Evolutionary conservation across 2,888 invertebrate species (phyloP).

Genomic region (Lasius fuliginosus): DNA sequence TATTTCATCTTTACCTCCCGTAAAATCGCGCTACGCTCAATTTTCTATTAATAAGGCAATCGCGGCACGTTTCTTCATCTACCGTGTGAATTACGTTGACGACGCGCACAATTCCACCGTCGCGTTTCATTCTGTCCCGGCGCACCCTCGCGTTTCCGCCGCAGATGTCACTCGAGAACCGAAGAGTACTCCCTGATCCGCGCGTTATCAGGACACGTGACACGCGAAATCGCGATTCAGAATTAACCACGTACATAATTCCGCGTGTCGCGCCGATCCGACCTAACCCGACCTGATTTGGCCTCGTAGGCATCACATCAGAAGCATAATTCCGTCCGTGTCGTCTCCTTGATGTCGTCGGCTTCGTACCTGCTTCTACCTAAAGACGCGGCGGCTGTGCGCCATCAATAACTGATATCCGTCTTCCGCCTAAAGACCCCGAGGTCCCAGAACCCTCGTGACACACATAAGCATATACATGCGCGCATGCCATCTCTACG

Average conservation of each 20-base stretch:
- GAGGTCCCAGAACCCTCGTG: conserved; percentile 75
- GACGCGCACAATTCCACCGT: conserved; percentile 20
- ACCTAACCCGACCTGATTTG: conserved; percentile 78
- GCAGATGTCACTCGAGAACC: conserved; percentile 41
- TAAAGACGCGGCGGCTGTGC: conserved; percentile 65
- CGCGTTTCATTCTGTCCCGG: conserved; percentile 23
- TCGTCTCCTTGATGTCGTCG: conserved; percentile 70
- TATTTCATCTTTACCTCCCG: background rate
- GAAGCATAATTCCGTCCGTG: conserved; percentile 68
- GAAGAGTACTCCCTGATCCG: conserved; percentile 40
- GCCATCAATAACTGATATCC: conserved; percentile 84
- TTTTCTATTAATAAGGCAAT: conserved; percentile 34
- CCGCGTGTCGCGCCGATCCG: conserved; percentile 67
- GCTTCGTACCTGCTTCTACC: conserved; percentile 51
- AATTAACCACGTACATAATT: conserved; percentile 73
- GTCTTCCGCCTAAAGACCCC: conserved; percentile 77
- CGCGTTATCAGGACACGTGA: conserved; percentile 62
- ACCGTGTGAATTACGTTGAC: conserved; percentile 19
- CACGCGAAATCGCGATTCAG: conserved; percentile 63
- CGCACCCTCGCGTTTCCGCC: conserved; percentile 22
- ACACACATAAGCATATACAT: conserved; percentile 74
- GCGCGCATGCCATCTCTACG: conserved; percentile 8
- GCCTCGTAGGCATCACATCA: conserved; percentile 68
- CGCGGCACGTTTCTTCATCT: conserved; percentile 41
- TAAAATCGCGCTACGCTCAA: background rate